Evolutionary conservation across 2,797 vertebrate genomes (phyloP).

Genomic region (Macroramphosus scolopax): DNA sequence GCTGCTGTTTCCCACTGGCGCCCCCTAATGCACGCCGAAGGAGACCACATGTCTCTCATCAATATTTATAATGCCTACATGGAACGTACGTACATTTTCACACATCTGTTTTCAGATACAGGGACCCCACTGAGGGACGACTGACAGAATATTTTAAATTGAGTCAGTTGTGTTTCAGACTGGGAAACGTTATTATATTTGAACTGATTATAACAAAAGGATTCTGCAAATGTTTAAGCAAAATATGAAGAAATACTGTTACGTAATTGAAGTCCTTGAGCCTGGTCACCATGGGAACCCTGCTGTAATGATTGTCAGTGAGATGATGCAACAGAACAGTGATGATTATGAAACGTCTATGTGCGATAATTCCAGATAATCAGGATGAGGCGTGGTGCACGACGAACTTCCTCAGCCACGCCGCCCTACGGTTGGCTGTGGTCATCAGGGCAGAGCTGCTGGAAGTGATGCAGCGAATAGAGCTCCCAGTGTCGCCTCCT

Average conservation of each 20-base stretch:
- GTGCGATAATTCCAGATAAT: slow-evolving; percentile 71
- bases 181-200: too few species aligned
- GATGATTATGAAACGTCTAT: background rate
- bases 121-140: too few species aligned
- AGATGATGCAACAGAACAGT: too few species aligned
- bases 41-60: slow-evolving; percentile 94
- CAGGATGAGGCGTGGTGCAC: slow-evolving; percentile 87
- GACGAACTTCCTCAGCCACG: slow-evolving; percentile 80
- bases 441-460: slow-evolving; percentile 86
- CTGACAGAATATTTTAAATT: too few species aligned
- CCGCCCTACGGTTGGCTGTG: slow-evolving; percentile 81
- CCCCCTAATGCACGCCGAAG: slow-evolving; percentile 81
- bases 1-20: slow-evolving; percentile 73
- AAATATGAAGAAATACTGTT: too few species aligned
- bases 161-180: too few species aligned
- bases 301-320: too few species aligned
- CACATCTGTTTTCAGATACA: too few species aligned
- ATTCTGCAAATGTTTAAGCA: too few species aligned
- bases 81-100: slow-evolving; percentile 77
- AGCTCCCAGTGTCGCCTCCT: slow-evolving; percentile 88
- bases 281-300: too few species aligned
- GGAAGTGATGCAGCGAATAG: slow-evolving; percentile 91
- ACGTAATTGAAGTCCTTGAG: too few species aligned
- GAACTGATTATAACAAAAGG: too few species aligned
- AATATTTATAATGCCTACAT: slow-evolving; percentile 88